Evolutionary conservation across 2,113 vertebrate genomes (phyloP), one percentile per base, ranked within the genome.

Genomic region (Menidia beryllina): DNA sequence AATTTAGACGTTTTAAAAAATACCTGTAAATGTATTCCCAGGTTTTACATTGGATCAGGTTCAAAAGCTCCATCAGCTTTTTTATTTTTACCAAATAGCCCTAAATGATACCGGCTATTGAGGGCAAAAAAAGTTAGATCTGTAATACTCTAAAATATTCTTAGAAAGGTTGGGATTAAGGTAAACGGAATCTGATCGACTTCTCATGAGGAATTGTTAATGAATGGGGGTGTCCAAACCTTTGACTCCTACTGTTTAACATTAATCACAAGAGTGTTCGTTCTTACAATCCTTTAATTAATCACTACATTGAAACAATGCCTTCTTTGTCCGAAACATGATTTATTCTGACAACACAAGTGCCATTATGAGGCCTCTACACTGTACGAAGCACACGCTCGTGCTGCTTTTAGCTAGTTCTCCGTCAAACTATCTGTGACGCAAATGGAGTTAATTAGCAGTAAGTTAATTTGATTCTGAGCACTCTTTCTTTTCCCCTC

Each of bases 391-490:
- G 19, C 38, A 13, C 25, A 17, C 43, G 24, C 43, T 12, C 17
- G 15, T 23, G 48, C 49, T 64, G 52, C 41, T 39, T 30, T 53
- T 30, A 23, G 9, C 48, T 25, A 45, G 63, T 72, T 75, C 23
- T 67, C 53, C 23, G 34, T 50, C 53, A 43, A 11, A 39, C 53
- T 21, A 34, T 75, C 30, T 43, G 39, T 64, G 62, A 68, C 75
- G 59, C 21, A 26, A 74, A 27, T 19, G 11, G 23, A 62, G 50
- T 83, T 55, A 79, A 67, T 66, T 68, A 71, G 49, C 60, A 41
- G 59, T 26, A n/a, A 38, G 51, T 34, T 75, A 12, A 70, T 71
- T 71, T 1, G 55, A 68, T 68, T 75, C 62, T 56, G n/a, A 68
- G 23, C 30, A 66, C 26, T n/a, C n/a, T 21, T 48, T 45, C 43